Base-by-base conservation (phyloP, 2,888 invertebrate species). In the Idaea dimidiata region DNA sequence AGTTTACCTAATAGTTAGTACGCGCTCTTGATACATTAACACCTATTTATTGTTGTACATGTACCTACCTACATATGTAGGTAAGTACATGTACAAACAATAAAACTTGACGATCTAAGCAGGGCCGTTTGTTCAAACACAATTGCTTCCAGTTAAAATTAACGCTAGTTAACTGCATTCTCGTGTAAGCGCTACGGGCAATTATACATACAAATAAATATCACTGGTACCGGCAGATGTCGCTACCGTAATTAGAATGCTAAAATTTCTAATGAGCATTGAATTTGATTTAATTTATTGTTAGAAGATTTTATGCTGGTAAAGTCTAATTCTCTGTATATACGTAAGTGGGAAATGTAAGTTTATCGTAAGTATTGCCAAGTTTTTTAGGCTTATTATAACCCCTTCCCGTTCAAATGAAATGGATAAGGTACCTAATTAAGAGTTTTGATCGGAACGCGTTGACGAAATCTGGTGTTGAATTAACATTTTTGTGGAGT, bases 191-290 rank as follows among this genome's bases (percentile, higher is more conserved):
- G 24, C 24, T 24, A 82, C 83, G 80, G 73, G 85, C 88, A 91
- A 91, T 91, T 90, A 91, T 86, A 89, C 80, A 78, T 88, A 88
- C 89, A 86, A 89, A 91, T 91, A 91, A 91, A 90, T 91, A 24
- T 91, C 87, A 71, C 80, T 86, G 85, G 81, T 74, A 82, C 91
- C 43, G 86, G 87, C 91, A 91, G 88, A 91, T 91, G 91, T 88
- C 88, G 86, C 70, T 69, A 43, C 43, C 14, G 8, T 43, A 43
- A 43, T 43, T 43, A 43, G 43, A 43, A 43, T 43, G 43, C 43
- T 43, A 14, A 43, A 43, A 43, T 43, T 43, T 43, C 43, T 43
- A 43, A 43, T 43, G 43, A 43, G 43, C 43, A 43, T 33, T 33
- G 33, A 43, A 43, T 43, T 43, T 43, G 43, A 43, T 43, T 43